Percentiles rank a stretch among this genome's conserved stretches.
These are phyloP conservation scores for Zoanthus solanderi DNA, from an alignment of 92 coral and sea anemone genomes.

Conservation along the genomic window DNA sequence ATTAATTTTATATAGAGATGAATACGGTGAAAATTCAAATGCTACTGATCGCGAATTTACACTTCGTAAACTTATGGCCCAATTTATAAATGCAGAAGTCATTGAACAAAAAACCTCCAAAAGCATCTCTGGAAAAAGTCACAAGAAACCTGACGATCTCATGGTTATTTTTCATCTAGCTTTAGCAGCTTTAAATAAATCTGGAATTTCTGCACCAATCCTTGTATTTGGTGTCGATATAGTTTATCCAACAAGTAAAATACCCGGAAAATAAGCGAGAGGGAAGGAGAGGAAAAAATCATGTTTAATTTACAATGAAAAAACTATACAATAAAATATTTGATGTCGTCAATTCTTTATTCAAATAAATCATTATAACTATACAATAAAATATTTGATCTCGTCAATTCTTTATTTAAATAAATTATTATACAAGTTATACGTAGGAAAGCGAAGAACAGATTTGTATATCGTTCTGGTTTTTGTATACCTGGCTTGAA, in stretches of 20 bases:
- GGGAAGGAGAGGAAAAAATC: no score
- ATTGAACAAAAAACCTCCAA: neutral
- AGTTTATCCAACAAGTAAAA: neutral
- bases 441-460: no score
- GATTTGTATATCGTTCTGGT: no score
- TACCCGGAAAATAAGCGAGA: no score
- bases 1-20: neutral
- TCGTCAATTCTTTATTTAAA: no score
- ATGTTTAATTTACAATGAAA: no score
- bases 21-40: neutral
- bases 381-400: no score
- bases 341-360: no score
- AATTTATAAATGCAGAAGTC: neutral
- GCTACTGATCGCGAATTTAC: neutral
- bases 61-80: neutral
- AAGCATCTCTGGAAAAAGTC: conserved; percentile 11
- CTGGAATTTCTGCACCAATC: neutral
- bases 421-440: no score
- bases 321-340: no score
- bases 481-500: no score
- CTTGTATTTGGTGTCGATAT: neutral
- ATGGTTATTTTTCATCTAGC: neutral
- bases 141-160: conserved; percentile 7
- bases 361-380: no score
- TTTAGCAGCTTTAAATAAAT: conserved; percentile 7